phyloP scores from a whole-genome alignment of 2,888 invertebrate species.

The Metacarcinus magister region DNA sequence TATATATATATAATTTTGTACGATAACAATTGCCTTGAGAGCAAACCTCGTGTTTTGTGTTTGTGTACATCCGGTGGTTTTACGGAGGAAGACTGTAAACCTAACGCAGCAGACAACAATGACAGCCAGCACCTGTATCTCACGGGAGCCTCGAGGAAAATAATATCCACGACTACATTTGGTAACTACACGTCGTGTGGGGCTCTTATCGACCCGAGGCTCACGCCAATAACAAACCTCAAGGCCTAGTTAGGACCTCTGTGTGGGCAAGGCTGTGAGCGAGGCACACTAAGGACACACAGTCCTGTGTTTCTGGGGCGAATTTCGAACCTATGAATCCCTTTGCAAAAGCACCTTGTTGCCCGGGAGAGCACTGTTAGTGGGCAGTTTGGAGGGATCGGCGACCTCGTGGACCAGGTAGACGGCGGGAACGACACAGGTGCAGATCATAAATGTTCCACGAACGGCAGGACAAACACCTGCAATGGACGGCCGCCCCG shows the following conservation, averaged over 20 bases:
- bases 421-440: slow-evolving; percentile 76
- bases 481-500: slow-evolving; percentile 72
- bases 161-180: background rate
- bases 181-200: slow-evolving; percentile 66
- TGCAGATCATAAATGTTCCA: slow-evolving; percentile 74
- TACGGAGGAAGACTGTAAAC: background rate
- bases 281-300: slow-evolving; percentile 36
- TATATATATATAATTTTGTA: background rate
- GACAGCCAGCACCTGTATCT: slow-evolving; percentile 29
- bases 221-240: slow-evolving; percentile 66
- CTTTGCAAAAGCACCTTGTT: slow-evolving; percentile 27
- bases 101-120: background rate
- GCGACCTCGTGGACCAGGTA: slow-evolving; percentile 59
- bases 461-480: slow-evolving; percentile 70
- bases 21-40: no score
- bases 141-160: background rate
- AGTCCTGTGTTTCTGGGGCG: background rate
- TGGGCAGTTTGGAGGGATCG: slow-evolving; percentile 74
- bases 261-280: background rate
- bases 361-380: slow-evolving; percentile 63
- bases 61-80: background rate
- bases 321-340: slow-evolving; percentile 26
- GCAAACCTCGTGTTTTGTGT: background rate
- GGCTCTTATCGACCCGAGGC: slow-evolving; percentile 65
- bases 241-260: slow-evolving; percentile 65